These are phyloP conservation scores for Ibycter americanus DNA, from an alignment of 2,797 vertebrate genomes.

Conservation along the genomic window DNA sequence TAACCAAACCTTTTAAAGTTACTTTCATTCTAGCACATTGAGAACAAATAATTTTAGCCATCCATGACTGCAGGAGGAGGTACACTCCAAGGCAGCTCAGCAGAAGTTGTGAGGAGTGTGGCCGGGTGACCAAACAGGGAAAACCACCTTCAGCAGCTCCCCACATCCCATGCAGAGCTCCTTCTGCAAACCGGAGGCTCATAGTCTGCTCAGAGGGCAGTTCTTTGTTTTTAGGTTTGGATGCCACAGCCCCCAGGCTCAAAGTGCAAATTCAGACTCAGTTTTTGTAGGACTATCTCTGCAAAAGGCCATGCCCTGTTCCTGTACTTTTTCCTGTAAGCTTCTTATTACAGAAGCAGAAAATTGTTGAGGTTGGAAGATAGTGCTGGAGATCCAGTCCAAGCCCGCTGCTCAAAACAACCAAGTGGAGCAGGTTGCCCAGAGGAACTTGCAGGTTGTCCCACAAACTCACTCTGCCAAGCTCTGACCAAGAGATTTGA, in stretches of 20 bases:
- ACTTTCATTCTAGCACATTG: neutral
- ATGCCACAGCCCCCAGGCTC: neutral
- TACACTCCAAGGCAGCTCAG: neutral
- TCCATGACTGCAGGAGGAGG: neutral
- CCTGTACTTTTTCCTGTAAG: neutral
- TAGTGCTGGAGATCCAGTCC: neutral
- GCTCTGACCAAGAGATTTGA: neutral
- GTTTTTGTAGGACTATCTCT: neutral
- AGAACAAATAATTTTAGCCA: neutral
- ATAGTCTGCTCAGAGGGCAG: neutral
- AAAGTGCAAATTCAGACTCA: accelerated
- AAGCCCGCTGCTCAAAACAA: neutral
- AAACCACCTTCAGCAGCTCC: neutral
- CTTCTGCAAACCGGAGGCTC: neutral
- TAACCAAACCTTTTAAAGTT: neutral
- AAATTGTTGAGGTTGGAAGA: neutral
- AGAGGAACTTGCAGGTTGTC: neutral
- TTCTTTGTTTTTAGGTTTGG: neutral
- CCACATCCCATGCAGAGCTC: neutral
- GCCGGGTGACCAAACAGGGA: neutral
- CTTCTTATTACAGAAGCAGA: neutral
- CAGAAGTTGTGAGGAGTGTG: neutral
- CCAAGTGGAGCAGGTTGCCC: neutral
- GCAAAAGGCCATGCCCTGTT: neutral
- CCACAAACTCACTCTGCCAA: neutral